A percentile compares a stretch with the other conserved stretches of the same genome.
Evolutionary conservation across 2,797 vertebrate species (phyloP).

Genomic region (Propithecus perrieri): DNA sequence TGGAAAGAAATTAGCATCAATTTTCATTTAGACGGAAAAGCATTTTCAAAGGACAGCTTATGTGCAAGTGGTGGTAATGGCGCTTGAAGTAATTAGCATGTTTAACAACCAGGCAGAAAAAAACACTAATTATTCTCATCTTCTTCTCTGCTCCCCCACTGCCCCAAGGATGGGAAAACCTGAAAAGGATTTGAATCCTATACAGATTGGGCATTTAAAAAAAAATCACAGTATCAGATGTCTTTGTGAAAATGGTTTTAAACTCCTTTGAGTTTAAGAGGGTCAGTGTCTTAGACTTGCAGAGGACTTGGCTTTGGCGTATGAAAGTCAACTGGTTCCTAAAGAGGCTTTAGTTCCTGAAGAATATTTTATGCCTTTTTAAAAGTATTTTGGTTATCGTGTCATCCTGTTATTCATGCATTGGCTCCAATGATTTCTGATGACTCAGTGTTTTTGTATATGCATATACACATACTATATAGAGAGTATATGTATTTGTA

Average conservation of each 20-base stretch:
- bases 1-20: slow-evolving; percentile 66
- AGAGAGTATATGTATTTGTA: neutral
- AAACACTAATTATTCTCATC: slow-evolving; percentile 18
- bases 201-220: neutral
- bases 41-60: slow-evolving; percentile 62
- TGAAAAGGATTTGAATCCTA: neutral
- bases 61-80: slow-evolving; percentile 38
- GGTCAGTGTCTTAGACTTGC: neutral
- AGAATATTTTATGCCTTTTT: neutral
- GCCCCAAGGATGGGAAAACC: neutral
- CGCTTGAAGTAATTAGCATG: slow-evolving; percentile 65
- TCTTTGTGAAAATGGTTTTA: slow-evolving; percentile 24
- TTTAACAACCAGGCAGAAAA: slow-evolving; percentile 61
- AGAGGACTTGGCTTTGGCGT: neutral
- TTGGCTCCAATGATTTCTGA: neutral
- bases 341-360: neutral
- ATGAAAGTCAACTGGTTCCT: neutral
- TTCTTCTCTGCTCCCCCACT: neutral
- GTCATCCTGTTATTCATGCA: neutral
- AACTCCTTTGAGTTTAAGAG: neutral
- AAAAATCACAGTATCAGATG: neutral
- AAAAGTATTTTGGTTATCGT: neutral
- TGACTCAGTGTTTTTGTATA: neutral
- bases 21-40: slow-evolving; percentile 65
- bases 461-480: neutral